These are phyloP conservation scores for Eucriotettix oculatus DNA, from an alignment of 2,888 invertebrate genomes.

Conservation along the genomic window DNA sequence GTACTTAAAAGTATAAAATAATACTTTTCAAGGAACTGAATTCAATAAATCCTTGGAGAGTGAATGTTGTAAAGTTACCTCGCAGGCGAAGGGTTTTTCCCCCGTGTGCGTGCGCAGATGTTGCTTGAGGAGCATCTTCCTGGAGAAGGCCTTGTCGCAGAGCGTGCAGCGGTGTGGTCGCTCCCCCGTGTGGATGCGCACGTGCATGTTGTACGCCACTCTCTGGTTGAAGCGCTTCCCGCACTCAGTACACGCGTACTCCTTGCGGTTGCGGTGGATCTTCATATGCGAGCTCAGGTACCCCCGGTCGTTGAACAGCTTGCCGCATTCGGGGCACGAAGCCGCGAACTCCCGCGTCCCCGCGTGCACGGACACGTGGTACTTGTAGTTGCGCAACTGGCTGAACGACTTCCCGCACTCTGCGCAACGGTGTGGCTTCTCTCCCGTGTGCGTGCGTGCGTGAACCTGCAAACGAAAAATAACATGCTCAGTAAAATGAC, in stretches of 20 bases:
- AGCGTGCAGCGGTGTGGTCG: slow-evolving; percentile 62
- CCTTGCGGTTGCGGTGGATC: slow-evolving; percentile 44
- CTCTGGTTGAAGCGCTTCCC: slow-evolving; percentile 74
- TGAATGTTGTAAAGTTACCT: slow-evolving; percentile 27
- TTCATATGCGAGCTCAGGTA: slow-evolving; percentile 76
- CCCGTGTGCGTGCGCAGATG: slow-evolving; percentile 70
- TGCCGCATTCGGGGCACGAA: slow-evolving; percentile 58
- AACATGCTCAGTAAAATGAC: not conserved
- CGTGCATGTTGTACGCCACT: slow-evolving; percentile 78
- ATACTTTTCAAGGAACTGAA: no score
- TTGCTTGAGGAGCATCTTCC: slow-evolving; percentile 71
- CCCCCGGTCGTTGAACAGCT: slow-evolving; percentile 68
- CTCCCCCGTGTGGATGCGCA: slow-evolving; percentile 64
- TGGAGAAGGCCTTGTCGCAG: slow-evolving; percentile 66
- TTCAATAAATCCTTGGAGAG: no score
- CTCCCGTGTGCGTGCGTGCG: slow-evolving; percentile 27
- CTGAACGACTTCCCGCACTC: slow-evolving; percentile 71
- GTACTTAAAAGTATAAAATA: no score
- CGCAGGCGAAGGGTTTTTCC: slow-evolving; percentile 63
- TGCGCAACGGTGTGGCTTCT: slow-evolving; percentile 47
- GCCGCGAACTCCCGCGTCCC: slow-evolving; percentile 70
- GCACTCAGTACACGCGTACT: slow-evolving; percentile 60
- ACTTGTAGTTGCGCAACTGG: slow-evolving; percentile 69
- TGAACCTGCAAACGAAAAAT: slow-evolving; percentile 21
- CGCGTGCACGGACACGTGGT: slow-evolving; percentile 62